phyloP scores from a whole-genome alignment of 2,797 vertebrate species.

The Aphelocoma californica region DNA sequence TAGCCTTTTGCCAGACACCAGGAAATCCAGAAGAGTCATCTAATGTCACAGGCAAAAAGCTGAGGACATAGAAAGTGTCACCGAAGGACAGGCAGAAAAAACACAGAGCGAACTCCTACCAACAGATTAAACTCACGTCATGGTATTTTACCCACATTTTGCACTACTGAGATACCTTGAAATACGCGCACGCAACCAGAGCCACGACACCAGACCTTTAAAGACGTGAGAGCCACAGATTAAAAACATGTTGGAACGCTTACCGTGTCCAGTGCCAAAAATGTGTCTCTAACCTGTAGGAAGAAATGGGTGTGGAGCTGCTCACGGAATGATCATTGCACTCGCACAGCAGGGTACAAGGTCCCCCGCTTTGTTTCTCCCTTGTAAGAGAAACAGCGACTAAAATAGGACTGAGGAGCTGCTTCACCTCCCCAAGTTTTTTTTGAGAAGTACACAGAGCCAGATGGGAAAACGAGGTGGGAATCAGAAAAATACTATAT shows the following conservation, averaged over 20 bases:
- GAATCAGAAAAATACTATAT: not conserved
- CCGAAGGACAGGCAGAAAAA: not conserved
- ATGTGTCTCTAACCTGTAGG: conserved; percentile 80
- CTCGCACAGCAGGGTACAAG: not conserved
- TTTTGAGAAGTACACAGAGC: not conserved
- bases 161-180: conserved; percentile 43
- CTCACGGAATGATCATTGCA: conserved; percentile 40
- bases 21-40: not conserved
- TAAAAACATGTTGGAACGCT: conserved; percentile 84
- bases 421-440: not conserved
- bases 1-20: not conserved
- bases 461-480: not conserved
- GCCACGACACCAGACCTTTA: conserved; percentile 81
- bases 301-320: conserved; percentile 75
- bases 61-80: not conserved
- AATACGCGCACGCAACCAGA: conserved; percentile 77
- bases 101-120: not conserved
- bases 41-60: not conserved
- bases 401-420: not conserved
- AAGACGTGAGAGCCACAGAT: conserved; percentile 76
- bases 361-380: not conserved
- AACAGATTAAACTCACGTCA: not conserved
- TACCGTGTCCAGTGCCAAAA: conserved; percentile 83
- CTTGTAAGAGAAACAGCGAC: not conserved
- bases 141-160: not conserved